Evolutionary conservation across 2,797 vertebrate genomes (phyloP), one percentile per base, ranked within the genome.

Genomic region (Chiloscyllium punctatum): DNA sequence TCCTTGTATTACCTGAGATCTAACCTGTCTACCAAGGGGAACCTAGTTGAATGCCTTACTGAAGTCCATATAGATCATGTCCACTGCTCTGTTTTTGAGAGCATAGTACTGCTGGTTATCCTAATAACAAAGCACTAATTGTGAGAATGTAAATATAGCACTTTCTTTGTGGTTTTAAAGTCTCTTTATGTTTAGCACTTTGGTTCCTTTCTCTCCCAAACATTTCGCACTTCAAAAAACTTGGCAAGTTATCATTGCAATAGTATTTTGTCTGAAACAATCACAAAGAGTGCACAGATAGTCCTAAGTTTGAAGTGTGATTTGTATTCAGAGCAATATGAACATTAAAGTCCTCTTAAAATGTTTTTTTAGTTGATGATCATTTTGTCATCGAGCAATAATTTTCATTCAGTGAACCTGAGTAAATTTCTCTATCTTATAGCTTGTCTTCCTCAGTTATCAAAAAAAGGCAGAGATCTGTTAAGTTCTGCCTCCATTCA

Each of bases 111-210:
- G 86, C 27, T 15, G 27, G 30, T 33, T 91, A 23, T n/a, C n/a
- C 57, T 68, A 37, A 68, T 68, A n/a, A 37, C 37, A 66, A 91
- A 91, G 88, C 33, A 91, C 33, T n/a, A 92, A 92, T 57, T 92
- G 88, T 92, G 88, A 62, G 57, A 92, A 51, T 71, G 71, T 72
- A 69, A 33, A 95, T 77, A 48, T 95, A 71, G n/a, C 66, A 77
- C 71, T 15, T 94, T 42, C 69, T 69, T 53, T 94, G 90, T 92
- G 90, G 51, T 77, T 16, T 53, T 71, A 95, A 72, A 77, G 48
- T 18, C 27, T 95, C n/a, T 51, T 94, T 94, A 33, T 74, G 25
- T 53, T 94, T 48, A 33, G 13, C 71, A 53, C 27, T 13, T 51
- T 62, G 53, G 25, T 94, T 7, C 30, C 13, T 72, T 72, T 95